Evolutionary conservation across 2,888 invertebrate species (phyloP).

Genomic region (Pyrocoelia pectoralis): DNA sequence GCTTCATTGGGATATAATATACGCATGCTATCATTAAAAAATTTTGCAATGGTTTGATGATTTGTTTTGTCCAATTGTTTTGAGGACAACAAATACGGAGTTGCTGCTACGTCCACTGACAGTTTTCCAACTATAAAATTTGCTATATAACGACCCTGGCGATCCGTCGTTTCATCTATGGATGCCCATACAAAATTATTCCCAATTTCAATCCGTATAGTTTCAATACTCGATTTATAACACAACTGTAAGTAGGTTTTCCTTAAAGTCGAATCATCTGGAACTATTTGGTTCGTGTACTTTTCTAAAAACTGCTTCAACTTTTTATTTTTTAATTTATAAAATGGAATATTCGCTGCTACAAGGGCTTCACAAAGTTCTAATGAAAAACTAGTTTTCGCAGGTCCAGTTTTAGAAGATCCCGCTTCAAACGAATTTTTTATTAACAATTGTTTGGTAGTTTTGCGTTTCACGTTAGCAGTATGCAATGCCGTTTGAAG

Average conservation of each 20-base stretch:
- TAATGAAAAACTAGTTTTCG: no score
- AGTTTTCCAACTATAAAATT: background rate
- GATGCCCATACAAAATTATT: background rate
- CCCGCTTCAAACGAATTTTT: background rate
- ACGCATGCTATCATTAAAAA: constrained; percentile 17
- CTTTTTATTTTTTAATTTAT: background rate
- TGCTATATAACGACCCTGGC: constrained; percentile 1
- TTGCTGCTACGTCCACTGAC: background rate
- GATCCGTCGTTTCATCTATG: constrained; percentile 1
- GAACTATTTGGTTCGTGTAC: constrained; percentile 3
- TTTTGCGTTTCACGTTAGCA: background rate
- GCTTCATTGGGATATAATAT: constrained; percentile 17
- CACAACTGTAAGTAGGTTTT: constrained; percentile 4
- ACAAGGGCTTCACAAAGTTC: background rate
- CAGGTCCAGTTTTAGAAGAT: no score
- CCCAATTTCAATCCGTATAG: background rate
- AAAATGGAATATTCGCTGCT: background rate
- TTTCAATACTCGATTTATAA: background rate
- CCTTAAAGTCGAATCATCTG: constrained; percentile 4
- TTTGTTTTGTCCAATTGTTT: constrained; percentile 17
- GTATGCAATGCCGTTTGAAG: constrained; percentile 4
- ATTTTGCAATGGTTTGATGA: constrained; percentile 15
- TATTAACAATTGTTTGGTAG: constrained; percentile 1
- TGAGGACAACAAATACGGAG: constrained; percentile 16
- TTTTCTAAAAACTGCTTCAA: constrained; percentile 4